Evolutionary conservation across 2,888 invertebrate genomes (phyloP).

Genomic region (Caenorhabditis doughertyi): DNA sequence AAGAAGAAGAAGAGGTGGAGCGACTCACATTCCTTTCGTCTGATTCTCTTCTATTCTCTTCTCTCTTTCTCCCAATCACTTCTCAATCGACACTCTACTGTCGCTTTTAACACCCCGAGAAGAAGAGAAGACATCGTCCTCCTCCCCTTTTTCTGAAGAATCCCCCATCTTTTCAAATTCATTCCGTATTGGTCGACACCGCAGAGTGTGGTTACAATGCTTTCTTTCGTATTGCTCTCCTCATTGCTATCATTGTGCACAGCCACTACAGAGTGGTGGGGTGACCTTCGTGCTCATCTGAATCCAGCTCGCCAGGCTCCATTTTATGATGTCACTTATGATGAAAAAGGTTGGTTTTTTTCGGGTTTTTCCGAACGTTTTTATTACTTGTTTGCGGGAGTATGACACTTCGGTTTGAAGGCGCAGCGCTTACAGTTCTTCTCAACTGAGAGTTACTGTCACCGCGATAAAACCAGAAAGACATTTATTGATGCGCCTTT

Average conservation of each 20-base stretch:
- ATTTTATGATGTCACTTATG: constrained; percentile 82
- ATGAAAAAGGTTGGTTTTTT: constrained; percentile 78
- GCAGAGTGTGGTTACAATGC: constrained; percentile 44
- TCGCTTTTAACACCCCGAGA: constrained; percentile 64
- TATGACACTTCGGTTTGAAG: too few species aligned
- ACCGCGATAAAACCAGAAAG: too few species aligned
- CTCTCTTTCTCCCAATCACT: constrained; percentile 22
- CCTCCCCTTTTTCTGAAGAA: constrained; percentile 8
- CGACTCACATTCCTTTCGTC: constrained; percentile 54
- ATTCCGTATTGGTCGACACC: constrained; percentile 55
- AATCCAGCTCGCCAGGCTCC: constrained; percentile 78
- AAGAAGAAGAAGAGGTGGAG: constrained; percentile 25
- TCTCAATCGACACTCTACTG: constrained; percentile 18
- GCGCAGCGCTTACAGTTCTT: too few species aligned
- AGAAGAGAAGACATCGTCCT: constrained; percentile 6
- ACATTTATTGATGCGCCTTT: too few species aligned
- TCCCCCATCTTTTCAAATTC: constrained; percentile 15
- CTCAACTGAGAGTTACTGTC: too few species aligned
- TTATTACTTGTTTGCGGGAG: too few species aligned
- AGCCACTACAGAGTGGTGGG: constrained; percentile 82
- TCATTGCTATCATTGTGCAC: constrained; percentile 19
- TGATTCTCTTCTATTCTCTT: constrained; percentile 32
- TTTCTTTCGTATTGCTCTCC: constrained; percentile 14
- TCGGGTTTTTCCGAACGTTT: neutral
- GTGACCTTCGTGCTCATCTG: constrained; percentile 81